These are phyloP conservation scores for Xerus rutilus DNA, from an alignment of 2,797 vertebrate genomes.

Conservation along the genomic window DNA sequence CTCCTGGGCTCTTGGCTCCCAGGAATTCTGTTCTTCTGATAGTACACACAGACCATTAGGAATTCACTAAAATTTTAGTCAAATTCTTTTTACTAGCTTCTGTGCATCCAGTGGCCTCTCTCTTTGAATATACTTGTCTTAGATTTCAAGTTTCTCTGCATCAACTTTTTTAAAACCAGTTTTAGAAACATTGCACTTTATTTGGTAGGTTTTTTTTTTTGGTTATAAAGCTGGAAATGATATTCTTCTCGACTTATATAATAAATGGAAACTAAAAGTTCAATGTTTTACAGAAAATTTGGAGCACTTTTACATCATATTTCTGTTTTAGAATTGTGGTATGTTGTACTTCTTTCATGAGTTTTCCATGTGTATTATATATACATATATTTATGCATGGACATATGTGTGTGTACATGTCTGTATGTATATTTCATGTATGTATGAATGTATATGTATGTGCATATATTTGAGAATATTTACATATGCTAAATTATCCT, in stretches of 20 bases:
- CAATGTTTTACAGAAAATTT: background rate
- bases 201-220: background rate
- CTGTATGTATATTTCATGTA: background rate
- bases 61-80: constrained; percentile 16
- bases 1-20: background rate
- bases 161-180: background rate
- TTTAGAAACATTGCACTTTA: background rate
- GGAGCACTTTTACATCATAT: background rate
- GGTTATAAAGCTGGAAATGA: background rate
- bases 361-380: background rate
- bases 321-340: constrained; percentile 4
- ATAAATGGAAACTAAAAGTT: background rate
- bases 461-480: background rate
- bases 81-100: background rate
- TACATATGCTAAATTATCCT: background rate
- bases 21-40: background rate
- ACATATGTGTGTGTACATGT: background rate
- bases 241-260: background rate
- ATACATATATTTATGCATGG: background rate
- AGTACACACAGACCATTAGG: background rate
- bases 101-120: background rate
- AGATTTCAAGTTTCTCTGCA: background rate
- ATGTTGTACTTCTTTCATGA: background rate
- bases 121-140: background rate
- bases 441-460: background rate